Evolutionary conservation across 2,888 invertebrate species (phyloP).

Genomic region (Ecliptopera silaceata): DNA sequence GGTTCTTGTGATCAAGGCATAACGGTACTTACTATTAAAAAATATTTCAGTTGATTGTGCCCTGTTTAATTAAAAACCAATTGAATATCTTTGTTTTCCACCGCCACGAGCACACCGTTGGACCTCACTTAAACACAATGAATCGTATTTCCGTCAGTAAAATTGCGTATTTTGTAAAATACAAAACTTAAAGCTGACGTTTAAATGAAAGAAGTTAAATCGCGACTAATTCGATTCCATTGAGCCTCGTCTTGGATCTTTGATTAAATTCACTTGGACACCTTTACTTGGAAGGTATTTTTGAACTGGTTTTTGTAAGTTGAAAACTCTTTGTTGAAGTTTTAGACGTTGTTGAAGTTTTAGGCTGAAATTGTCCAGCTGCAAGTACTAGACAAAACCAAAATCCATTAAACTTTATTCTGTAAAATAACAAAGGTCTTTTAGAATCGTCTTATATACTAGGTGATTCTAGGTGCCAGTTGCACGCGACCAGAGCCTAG

Average conservation of each 20-base stretch:
- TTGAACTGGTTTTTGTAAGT: neutral
- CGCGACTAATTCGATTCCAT: constrained; percentile 9
- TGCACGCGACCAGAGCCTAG: too few relatives aligned
- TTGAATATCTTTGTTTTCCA: neutral
- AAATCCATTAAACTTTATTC: too few relatives aligned
- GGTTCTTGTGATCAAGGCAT: too few relatives aligned
- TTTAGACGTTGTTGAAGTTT: too few relatives aligned
- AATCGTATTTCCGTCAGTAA: constrained; percentile 5
- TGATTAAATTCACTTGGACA: constrained; percentile 14
- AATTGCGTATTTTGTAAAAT: constrained; percentile 9
- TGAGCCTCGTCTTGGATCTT: constrained; percentile 7
- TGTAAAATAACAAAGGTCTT: too few relatives aligned
- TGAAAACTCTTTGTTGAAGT: too few relatives aligned
- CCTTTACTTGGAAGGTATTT: constrained; percentile 10
- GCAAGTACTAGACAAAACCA: too few relatives aligned
- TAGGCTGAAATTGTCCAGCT: too few relatives aligned
- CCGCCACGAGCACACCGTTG: constrained; percentile 1
- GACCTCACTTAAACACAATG: constrained; percentile 11
- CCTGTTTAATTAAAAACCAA: neutral
- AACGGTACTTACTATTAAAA: neutral
- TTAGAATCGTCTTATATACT: too few relatives aligned
- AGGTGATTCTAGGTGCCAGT: too few relatives aligned
- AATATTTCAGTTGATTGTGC: neutral
- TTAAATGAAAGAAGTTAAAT: constrained; percentile 14
- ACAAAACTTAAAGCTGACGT: constrained; percentile 9